Percentiles rank a stretch among this genome's conserved stretches.
These are phyloP conservation scores for Dipus sagitta DNA, from an alignment of 2,797 vertebrate genomes.

Conservation along the genomic window DNA sequence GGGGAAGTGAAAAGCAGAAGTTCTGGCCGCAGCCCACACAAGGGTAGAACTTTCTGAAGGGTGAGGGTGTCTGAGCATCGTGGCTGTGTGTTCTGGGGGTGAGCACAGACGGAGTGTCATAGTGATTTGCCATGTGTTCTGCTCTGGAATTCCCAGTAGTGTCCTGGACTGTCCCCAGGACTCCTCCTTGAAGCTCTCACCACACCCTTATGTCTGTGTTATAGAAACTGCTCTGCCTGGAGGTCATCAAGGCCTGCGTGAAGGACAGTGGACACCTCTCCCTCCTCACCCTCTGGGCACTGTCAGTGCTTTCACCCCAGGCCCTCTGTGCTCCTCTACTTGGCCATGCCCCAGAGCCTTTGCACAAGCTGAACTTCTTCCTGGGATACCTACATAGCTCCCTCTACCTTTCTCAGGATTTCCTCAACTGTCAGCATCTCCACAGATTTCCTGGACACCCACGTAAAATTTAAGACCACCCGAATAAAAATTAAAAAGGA, in stretches of 20 bases:
- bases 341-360: neutral
- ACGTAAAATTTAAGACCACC: too few relatives aligned
- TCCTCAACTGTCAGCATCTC: neutral
- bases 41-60: neutral
- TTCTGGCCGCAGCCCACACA: neutral
- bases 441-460: neutral
- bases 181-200: too few relatives aligned
- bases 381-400: neutral
- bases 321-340: neutral
- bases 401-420: neutral
- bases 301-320: too few relatives aligned
- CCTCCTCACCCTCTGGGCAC: too few relatives aligned
- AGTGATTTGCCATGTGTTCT: too few relatives aligned
- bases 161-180: too few relatives aligned
- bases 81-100: too few relatives aligned
- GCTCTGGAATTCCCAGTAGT: too few relatives aligned
- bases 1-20: constrained; percentile 17
- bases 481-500: too few relatives aligned
- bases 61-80: neutral
- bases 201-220: too few relatives aligned
- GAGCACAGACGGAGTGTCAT: too few relatives aligned
- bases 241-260: neutral
- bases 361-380: neutral
- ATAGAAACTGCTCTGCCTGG: neutral
- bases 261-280: too few relatives aligned